phyloP scores from a whole-genome alignment of 2,797 vertebrate genomes.

The Arrhamphus sclerolepis region DNA sequence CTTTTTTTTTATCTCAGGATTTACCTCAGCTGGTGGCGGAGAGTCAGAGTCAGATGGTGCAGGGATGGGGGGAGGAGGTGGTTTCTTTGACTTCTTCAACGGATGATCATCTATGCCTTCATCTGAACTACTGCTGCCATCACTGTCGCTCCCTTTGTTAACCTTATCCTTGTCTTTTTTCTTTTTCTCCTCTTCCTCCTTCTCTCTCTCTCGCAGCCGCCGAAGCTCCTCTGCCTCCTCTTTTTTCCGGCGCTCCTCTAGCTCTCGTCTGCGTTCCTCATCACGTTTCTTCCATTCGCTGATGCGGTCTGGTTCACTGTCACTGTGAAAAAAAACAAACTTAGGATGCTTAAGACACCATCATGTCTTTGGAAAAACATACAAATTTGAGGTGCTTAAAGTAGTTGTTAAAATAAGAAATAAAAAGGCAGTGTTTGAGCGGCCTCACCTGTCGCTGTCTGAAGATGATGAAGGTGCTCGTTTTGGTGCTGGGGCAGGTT shows the following conservation, averaged over 20 bases:
- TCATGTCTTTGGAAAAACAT: too few relatives aligned
- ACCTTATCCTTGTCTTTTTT: conserved; percentile 85
- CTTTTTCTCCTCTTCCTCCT: conserved; percentile 90
- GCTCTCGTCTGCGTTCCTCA: conserved; percentile 88
- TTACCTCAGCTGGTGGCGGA: conserved; percentile 70
- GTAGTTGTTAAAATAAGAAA: neutral
- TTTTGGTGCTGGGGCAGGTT: conserved; percentile 77
- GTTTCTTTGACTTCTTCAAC: conserved; percentile 87
- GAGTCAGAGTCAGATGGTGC: conserved; percentile 91
- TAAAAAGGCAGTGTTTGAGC: neutral
- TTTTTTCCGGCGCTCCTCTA: conserved; percentile 91
- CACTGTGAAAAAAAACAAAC: conserved; percentile 72
- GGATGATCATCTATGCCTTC: conserved; percentile 85
- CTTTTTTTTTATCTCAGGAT: neutral
- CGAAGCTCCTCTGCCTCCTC: conserved; percentile 95
- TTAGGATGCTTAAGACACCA: neutral
- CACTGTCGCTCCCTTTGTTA: conserved; percentile 74
- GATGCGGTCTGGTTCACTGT: conserved; percentile 92
- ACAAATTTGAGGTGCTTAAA: too few relatives aligned
- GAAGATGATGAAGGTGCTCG: conserved; percentile 83
- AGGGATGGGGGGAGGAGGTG: conserved; percentile 81
- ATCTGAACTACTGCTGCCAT: conserved; percentile 85
- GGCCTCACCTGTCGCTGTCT: conserved; percentile 91
- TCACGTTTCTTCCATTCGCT: conserved; percentile 96
- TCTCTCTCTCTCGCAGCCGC: conserved; percentile 89